Evolutionary conservation across 2,888 invertebrate species (phyloP), one percentile per base, ranked within the genome.

Genomic region (Halocaridina rubra): DNA sequence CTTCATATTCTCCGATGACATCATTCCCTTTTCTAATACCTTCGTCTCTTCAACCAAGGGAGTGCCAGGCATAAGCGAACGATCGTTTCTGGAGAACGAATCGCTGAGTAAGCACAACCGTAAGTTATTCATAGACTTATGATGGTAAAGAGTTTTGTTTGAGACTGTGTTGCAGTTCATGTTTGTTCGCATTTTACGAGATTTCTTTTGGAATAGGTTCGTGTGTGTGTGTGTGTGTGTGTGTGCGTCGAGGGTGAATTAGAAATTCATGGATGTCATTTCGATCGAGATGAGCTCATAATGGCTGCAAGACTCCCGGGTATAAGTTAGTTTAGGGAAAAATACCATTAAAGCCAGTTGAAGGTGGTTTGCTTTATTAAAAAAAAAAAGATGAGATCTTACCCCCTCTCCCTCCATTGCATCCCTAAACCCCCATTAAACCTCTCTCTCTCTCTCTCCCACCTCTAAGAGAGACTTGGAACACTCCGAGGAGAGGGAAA

Each of bases 261-360:
- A 84, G 74, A 53, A 72, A 84, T 84, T 84, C 84, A 84, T 84
- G 75, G 80, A 81, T 72, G 75, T 84, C 84, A 84, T 84, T 80
- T 80, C 64, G 74, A 61, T 84, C 74, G 74, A 84, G 84, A 80
- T 80, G 71, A 81, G 61, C n/a, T 46, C 39, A 32, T 84, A 71
- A 79, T 53, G 69, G 53, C 69, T 46, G 19, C 67, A 8, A 29
- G 53, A 69, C 46, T 79, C 53, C 29, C 16, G 69, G 16, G 7
- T 53, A 46, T 79, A 79, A 79, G 32, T 67, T 19, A 67, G 79
- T 79, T 79, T 79, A 27, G 10, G 67, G 24, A 67, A 67, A 61
- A 76, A 64, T 13, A 24, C 10, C 16, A 32, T 53, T 53, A 53
- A 53, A 53, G 53, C 53, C 53, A 53, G 53, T 53, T 53, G 53